A percentile compares a stretch with the other conserved stretches of the same genome.
phyloP scores from a whole-genome alignment of 2,113 vertebrate species.

The Coturnix japonica region DNA sequence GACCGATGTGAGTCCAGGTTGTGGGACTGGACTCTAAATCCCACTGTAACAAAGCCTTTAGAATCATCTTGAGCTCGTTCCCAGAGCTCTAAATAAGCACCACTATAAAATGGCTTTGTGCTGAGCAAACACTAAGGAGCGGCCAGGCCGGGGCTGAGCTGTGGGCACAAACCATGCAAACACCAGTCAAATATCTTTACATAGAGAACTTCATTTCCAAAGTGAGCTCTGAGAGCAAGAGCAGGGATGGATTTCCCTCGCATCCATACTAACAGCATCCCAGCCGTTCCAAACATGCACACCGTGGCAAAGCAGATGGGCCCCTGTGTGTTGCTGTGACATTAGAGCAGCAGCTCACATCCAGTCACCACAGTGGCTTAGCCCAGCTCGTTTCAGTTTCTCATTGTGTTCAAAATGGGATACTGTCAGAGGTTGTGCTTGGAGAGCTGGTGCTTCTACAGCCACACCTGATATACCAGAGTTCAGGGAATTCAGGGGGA shows the following conservation, averaged over 20 bases:
- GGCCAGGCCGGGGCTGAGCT: not conserved
- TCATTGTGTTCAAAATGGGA: not conserved
- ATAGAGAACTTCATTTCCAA: not conserved
- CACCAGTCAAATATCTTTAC: not conserved
- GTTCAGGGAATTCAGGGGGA: not conserved
- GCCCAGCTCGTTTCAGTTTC: constrained; percentile 2
- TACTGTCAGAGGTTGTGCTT: not conserved
- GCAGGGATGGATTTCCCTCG: not conserved
- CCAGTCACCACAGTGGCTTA: not conserved
- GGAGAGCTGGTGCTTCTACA: not conserved
- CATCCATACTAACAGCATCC: not conserved
- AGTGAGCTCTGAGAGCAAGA: not conserved
- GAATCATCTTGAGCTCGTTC: not conserved
- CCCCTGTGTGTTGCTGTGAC: not conserved
- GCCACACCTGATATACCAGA: not conserved
- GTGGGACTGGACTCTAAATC: constrained; percentile 25
- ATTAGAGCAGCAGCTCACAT: not conserved
- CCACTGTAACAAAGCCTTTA: not conserved
- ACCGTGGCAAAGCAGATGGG: not conserved
- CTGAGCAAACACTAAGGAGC: not conserved
- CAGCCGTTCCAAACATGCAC: not conserved
- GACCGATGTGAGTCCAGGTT: not conserved
- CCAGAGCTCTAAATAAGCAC: constrained; percentile 12
- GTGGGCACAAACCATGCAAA: not conserved
- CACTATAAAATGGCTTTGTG: not conserved